These are phyloP conservation scores for Ataeniobius toweri DNA, from an alignment of 2,797 vertebrate species.

Conservation along the genomic window DNA sequence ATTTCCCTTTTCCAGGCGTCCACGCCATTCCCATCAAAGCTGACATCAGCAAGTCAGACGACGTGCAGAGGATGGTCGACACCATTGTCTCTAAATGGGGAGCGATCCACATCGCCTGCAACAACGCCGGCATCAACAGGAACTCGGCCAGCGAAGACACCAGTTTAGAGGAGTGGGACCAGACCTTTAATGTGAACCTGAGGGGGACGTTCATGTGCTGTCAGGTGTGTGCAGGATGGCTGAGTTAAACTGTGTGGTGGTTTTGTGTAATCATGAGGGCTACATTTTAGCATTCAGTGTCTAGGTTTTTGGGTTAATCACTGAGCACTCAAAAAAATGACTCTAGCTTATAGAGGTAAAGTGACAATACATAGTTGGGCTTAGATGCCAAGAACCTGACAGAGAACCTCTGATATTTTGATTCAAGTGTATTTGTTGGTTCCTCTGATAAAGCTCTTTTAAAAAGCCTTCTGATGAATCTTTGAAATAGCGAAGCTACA, in stretches of 20 bases:
- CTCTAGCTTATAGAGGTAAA: background rate
- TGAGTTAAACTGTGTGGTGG: background rate
- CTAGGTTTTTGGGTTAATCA: background rate
- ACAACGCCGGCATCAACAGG: slow-evolving; percentile 85
- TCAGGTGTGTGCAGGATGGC: slow-evolving; percentile 73
- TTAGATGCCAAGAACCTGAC: background rate
- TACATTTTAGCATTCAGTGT: background rate
- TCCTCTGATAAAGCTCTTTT: too few relatives aligned
- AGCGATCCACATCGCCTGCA: slow-evolving; percentile 80
- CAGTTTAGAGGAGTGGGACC: slow-evolving; percentile 83
- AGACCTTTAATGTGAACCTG: slow-evolving; percentile 84
- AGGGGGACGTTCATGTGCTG: slow-evolving; percentile 86
- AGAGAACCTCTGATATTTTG: background rate
- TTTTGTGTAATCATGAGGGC: background rate
- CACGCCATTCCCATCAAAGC: slow-evolving; percentile 70
- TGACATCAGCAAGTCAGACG: slow-evolving; percentile 83
- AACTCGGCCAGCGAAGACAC: slow-evolving; percentile 85
- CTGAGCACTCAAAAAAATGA: background rate
- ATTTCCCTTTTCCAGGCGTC: slow-evolving; percentile 62
- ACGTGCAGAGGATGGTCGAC: slow-evolving; percentile 79
- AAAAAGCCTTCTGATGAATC: too few relatives aligned
- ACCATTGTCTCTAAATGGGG: slow-evolving; percentile 79
- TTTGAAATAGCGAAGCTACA: too few relatives aligned
- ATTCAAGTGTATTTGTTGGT: background rate
- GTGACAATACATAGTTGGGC: background rate